phyloP scores from a whole-genome alignment of 2,797 vertebrate genomes.

The Myripristis murdjan region DNA sequence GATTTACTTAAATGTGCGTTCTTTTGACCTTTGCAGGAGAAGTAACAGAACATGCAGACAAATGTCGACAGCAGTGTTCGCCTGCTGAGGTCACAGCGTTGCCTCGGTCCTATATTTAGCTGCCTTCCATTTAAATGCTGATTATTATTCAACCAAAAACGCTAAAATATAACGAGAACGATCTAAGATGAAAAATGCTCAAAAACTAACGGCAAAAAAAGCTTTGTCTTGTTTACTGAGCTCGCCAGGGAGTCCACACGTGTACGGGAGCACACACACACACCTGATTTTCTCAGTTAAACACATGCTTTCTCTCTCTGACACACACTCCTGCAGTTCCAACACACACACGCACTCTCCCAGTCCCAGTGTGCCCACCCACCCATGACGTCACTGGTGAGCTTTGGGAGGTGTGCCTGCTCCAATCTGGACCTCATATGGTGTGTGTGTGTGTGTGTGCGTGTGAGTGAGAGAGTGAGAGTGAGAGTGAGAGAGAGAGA shows the following conservation, averaged over 20 bases:
- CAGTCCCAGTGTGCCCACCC: slow-evolving; percentile 26
- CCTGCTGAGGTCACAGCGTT: slow-evolving; percentile 14
- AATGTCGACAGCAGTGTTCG: not conserved
- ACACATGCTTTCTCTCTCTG: slow-evolving; percentile 21
- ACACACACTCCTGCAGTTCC: not conserved
- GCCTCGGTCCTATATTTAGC: slow-evolving; percentile 26
- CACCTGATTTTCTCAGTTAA: slow-evolving; percentile 20
- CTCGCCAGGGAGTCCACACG: slow-evolving; percentile 36
- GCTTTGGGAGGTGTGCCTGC: slow-evolving; percentile 41
- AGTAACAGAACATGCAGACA: slow-evolving; percentile 27
- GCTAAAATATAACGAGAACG: slow-evolving; percentile 35
- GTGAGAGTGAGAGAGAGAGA: not conserved
- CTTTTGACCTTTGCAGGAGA: not conserved
- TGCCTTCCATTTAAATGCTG: slow-evolving; percentile 16
- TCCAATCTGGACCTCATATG: slow-evolving; percentile 47
- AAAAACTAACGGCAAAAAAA: slow-evolving; percentile 40
- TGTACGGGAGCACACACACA: slow-evolving; percentile 12
- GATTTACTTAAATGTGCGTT: slow-evolving; percentile 5
- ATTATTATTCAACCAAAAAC: slow-evolving; percentile 41
- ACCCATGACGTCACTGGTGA: slow-evolving; percentile 41
- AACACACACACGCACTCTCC: not conserved
- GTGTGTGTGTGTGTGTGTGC: slow-evolving; percentile 9
- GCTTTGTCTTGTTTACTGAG: slow-evolving; percentile 45
- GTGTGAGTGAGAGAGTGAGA: not conserved
- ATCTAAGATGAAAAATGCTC: slow-evolving; percentile 34